Evolutionary conservation across 2,888 invertebrate genomes (phyloP).

Genomic region (Phrixothrix hirtus): DNA sequence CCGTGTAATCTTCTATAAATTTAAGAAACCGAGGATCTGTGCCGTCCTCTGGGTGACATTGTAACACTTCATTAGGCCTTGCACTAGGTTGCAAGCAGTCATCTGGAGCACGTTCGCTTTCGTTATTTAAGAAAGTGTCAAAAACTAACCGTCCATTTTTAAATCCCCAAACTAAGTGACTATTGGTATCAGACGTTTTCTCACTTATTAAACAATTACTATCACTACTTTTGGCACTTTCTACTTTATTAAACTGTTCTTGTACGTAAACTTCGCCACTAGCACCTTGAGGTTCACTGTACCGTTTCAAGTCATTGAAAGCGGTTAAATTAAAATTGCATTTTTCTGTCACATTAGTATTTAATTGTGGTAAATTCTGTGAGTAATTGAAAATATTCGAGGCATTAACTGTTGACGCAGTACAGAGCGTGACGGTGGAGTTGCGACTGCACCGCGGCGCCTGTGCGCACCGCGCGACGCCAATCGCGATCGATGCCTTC

Average conservation of each 20-base stretch:
- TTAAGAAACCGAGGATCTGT: conserved; percentile 1
- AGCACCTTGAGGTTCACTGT: conserved; percentile 5
- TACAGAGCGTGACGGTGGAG: conserved; percentile 47
- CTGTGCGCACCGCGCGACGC: conserved; percentile 48
- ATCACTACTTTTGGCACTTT: conserved; percentile 4
- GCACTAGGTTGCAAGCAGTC: conserved; percentile 9
- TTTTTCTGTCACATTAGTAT: conserved; percentile 20
- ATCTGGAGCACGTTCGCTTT: conserved; percentile 12
- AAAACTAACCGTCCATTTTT: conserved; percentile 46
- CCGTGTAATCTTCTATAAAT: conserved; percentile 8
- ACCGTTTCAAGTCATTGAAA: conserved; percentile 1
- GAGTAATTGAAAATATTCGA: conserved; percentile 23
- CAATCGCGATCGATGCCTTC: conserved; percentile 48
- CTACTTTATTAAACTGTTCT: conserved; percentile 9
- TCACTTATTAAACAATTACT: not conserved
- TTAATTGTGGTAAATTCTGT: conserved; percentile 14
- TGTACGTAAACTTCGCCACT: no score
- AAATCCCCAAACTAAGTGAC: conserved; percentile 41
- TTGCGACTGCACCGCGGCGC: conserved; percentile 51
- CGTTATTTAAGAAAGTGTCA: conserved; percentile 27
- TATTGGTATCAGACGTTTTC: conserved; percentile 7
- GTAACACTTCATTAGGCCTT: conserved; percentile 13
- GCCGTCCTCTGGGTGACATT: conserved; percentile 13
- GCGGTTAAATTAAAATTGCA: not conserved
- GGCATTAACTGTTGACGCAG: conserved; percentile 34